Percentiles rank a stretch among this genome's conserved stretches.
phyloP scores from a whole-genome alignment of 2,797 vertebrate genomes.

The Limosa lapponica region DNA sequence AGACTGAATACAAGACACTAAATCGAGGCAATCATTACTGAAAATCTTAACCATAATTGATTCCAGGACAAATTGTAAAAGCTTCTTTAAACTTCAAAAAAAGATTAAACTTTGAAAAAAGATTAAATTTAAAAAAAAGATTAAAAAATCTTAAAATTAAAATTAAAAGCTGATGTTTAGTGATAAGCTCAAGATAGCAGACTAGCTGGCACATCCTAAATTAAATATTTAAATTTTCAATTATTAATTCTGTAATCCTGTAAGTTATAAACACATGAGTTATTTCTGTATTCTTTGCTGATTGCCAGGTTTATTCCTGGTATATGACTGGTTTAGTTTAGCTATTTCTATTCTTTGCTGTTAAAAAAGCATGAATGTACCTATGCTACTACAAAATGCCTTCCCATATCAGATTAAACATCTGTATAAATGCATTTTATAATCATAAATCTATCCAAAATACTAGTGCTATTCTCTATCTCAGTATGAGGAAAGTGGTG shows the following conservation, averaged over 20 bases:
- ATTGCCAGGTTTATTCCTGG: neutral
- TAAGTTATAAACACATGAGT: neutral
- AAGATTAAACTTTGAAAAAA: neutral
- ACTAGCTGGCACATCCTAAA: neutral
- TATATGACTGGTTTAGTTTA: neutral
- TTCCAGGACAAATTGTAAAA: neutral
- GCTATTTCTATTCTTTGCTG: neutral
- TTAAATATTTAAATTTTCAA: neutral
- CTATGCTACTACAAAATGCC: neutral
- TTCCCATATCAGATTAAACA: neutral
- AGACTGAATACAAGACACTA: neutral
- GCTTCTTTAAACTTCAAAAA: neutral
- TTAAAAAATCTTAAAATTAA: neutral
- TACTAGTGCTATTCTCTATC: neutral
- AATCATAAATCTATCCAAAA: neutral
- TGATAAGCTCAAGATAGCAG: neutral
- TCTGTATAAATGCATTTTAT: neutral
- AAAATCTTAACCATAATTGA: neutral
- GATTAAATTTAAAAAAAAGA: neutral
- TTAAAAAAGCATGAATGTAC: neutral
- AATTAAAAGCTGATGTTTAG: neutral
- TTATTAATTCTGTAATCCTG: neutral
- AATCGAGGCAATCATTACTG: neutral
- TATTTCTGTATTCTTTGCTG: neutral
- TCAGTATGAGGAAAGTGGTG: neutral